A percentile compares a stretch with the other conserved stretches of the same genome.
Evolutionary conservation across 2,113 vertebrate species (phyloP).

Genomic region (Cricetomys ansorgei): DNA sequence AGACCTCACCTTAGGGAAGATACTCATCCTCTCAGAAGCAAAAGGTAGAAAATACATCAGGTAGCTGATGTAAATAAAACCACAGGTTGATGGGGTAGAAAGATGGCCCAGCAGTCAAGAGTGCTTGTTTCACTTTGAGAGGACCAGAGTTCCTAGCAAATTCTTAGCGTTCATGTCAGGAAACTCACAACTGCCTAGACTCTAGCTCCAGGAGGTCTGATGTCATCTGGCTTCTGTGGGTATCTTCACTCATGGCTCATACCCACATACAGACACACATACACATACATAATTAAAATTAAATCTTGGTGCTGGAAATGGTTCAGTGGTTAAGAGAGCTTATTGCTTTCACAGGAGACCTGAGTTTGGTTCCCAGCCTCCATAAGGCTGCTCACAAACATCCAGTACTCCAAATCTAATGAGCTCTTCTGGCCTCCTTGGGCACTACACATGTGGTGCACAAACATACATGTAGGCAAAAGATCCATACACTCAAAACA

Average conservation of each 20-base stretch:
- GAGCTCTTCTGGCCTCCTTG: background rate
- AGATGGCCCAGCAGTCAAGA: background rate
- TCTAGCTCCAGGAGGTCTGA: background rate
- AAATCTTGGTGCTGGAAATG: background rate
- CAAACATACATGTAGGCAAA: background rate
- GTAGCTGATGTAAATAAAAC: background rate
- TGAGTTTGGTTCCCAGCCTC: background rate
- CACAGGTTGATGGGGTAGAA: background rate
- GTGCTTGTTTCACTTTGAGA: background rate
- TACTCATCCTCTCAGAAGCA: fast-evolving
- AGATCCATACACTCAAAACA: background rate
- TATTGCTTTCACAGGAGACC: background rate
- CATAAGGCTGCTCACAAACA: no score
- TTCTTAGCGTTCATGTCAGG: background rate
- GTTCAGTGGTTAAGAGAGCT: background rate
- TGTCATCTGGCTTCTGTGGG: background rate
- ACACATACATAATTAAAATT: background rate
- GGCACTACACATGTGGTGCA: background rate
- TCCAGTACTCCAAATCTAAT: background rate
- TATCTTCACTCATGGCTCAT: background rate
- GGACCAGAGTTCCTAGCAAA: background rate
- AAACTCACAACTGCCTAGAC: background rate
- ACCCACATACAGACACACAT: background rate
- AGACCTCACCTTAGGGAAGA: background rate
- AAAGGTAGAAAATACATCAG: fast-evolving